Evolutionary conservation across 2,113 vertebrate genomes (phyloP).

Genomic region (Nesospiza acunhae): DNA sequence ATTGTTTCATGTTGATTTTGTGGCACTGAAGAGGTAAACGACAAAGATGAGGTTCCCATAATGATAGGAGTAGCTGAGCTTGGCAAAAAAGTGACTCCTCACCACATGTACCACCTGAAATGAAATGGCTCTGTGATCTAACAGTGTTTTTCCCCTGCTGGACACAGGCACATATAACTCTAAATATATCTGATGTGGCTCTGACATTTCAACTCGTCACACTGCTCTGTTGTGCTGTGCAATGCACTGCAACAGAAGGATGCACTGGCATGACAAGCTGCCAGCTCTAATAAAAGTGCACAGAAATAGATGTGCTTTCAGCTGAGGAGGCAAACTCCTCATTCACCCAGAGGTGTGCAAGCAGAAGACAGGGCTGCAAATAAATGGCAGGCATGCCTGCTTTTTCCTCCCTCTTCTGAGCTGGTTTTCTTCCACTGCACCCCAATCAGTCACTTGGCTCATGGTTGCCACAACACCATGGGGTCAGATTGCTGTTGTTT

Average conservation of each 20-base stretch:
- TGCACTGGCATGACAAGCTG: not conserved
- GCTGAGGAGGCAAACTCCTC: not conserved
- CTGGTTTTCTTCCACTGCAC: not conserved
- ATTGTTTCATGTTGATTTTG: not conserved
- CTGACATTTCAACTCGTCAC: conserved; percentile 10
- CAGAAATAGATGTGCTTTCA: not conserved
- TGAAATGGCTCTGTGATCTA: not conserved
- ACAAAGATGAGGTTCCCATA: not conserved
- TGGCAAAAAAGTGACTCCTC: not conserved
- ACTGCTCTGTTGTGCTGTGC: not conserved
- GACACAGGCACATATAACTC: not conserved
- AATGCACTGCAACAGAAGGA: not conserved
- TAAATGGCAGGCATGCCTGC: not conserved
- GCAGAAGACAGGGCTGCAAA: not conserved
- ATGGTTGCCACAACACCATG: not conserved
- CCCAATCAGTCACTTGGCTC: not conserved
- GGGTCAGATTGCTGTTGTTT: not conserved
- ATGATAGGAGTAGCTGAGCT: not conserved
- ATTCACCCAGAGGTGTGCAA: not conserved
- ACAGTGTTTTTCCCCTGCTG: not conserved
- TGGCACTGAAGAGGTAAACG: not conserved
- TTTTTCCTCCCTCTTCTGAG: not conserved
- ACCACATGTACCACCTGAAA: not conserved
- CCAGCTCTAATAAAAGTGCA: not conserved
- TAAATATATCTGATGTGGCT: not conserved